A percentile compares a stretch with the other conserved stretches of the same genome.
Conservation (phyloP, 2,888 invertebrate genomes). For the Holacanthella duospinosa region DNA sequence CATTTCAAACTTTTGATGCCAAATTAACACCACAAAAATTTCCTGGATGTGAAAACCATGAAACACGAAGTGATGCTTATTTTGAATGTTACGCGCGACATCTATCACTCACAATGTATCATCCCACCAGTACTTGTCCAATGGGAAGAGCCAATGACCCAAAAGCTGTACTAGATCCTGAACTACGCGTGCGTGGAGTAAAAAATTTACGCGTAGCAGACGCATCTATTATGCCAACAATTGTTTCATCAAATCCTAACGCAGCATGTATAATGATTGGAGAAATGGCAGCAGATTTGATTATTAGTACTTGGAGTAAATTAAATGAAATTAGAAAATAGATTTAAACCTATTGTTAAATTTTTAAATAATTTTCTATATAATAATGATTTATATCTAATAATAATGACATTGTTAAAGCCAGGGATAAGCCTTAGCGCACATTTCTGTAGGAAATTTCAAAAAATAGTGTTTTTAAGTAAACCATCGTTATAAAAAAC, state of each 20-base stretch:
- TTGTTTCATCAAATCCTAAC: constrained; percentile 19
- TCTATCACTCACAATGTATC: constrained; percentile 28
- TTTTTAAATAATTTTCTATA: too few species aligned
- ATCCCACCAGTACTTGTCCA: constrained; percentile 28
- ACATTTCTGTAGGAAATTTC: too few species aligned
- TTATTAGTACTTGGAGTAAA: background rate
- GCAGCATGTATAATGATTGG: constrained; percentile 14
- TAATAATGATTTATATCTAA: too few species aligned
- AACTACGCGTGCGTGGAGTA: constrained; percentile 29
- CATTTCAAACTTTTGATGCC: constrained; percentile 20
- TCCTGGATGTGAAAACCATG: constrained; percentile 14
- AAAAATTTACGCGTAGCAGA: constrained; percentile 27
- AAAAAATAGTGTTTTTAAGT: too few species aligned
- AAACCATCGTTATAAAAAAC: too few species aligned
- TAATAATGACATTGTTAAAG: too few species aligned
- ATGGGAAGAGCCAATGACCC: constrained; percentile 29
- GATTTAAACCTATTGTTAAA: background rate
- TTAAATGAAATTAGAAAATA: background rate
- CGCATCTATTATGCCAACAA: constrained; percentile 31
- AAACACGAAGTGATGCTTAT: constrained; percentile 20
- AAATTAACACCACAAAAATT: constrained; percentile 8
- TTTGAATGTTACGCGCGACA: constrained; percentile 30
- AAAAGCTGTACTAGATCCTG: constrained; percentile 30
- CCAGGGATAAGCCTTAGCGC: too few species aligned
- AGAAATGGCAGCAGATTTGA: constrained; percentile 8